A percentile compares a stretch with the other conserved stretches of the same genome.
phyloP scores from a whole-genome alignment of 2,113 vertebrate species.

The Craseonycteris thonglongyai region DNA sequence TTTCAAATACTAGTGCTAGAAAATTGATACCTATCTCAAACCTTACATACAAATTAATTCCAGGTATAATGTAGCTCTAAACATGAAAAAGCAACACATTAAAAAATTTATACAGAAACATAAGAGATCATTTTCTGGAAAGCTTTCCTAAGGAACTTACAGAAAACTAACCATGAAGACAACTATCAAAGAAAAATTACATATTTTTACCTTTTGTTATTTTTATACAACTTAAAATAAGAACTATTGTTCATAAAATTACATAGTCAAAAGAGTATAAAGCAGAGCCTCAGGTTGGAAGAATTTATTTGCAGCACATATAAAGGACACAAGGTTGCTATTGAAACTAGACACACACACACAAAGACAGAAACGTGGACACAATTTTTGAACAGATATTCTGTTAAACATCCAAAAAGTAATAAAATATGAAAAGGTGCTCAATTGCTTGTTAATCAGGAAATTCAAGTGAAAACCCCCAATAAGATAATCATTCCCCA shows the following conservation, averaged over 20 bases:
- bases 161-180: neutral
- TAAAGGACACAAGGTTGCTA: neutral
- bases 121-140: neutral
- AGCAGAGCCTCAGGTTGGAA: neutral
- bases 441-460: neutral
- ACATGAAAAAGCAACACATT: neutral
- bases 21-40: neutral
- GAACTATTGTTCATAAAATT: neutral
- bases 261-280: neutral
- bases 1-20: neutral
- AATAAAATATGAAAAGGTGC: neutral
- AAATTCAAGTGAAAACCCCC: neutral
- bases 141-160: neutral
- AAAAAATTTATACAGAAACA: neutral
- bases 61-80: neutral
- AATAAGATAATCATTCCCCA: neutral
- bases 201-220: no score
- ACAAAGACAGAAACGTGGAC: neutral
- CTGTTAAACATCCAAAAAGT: neutral
- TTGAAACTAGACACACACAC: neutral
- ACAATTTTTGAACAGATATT: neutral
- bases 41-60: neutral
- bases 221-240: constrained; percentile 2
- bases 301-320: neutral
- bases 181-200: neutral